Evolutionary conservation across 2,797 vertebrate genomes (phyloP), one percentile per base, ranked within the genome.

Genomic region (Sternotherus odoratus): DNA sequence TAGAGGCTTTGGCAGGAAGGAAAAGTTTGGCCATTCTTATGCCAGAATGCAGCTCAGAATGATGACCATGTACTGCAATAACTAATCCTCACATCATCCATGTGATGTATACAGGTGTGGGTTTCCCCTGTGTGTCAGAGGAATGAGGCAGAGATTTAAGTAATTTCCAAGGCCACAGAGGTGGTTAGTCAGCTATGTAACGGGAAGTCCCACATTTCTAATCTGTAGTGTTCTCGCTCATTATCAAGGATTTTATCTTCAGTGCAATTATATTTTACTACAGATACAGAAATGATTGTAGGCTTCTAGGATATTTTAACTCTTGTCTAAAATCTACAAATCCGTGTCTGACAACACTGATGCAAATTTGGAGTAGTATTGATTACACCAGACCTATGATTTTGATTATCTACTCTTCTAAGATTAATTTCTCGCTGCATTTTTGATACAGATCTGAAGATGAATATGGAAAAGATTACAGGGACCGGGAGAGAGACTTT

Each of bases 401-500:
- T 75, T 86, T 93, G 83, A 93, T 51, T 89, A 83, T 94, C 87
- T 83, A 92, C 84, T 89, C 88, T 93, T 97, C 94, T 94, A 92
- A 95, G 94, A 93, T 95, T 93, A 93, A 94, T 95, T 96, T 96
- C 95, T 96, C 94, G 95, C 96, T 97, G 96, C 97, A 91, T 97
- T 97, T 93, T 96, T 97, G 85, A 72, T 74, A 56, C 97, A 99
- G 99, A 98, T 94, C 90, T 26, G 99, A 99, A 78, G 99, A 99
- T 72, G 99, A 99, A 5, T 98, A 97, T 53, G 97, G 98, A 87
- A 99, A 99, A 98, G 99, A 99, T 92, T 99, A 98, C 97, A 98
- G 98, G 79, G 98, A 98, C 75, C 97, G 98, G 93, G 99, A 99
- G 82, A 98, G 99, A 83, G 99, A 99, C 87, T 97, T 98, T 94